Evolutionary conservation across 1,140 invertebrate genomes (phyloP).

Genomic region (Tetramorium alpestre): DNA sequence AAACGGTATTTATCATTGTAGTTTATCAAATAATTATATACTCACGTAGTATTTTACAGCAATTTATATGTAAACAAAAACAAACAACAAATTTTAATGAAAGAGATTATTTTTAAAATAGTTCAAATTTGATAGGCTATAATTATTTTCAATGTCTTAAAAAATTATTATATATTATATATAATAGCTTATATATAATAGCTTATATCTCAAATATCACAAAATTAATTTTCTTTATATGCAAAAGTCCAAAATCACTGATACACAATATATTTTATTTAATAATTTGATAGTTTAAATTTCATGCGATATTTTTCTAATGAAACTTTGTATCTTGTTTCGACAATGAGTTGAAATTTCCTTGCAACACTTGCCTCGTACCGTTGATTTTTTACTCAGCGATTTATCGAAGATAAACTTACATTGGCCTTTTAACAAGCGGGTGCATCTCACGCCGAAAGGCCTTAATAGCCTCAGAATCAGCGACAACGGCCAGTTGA

Average conservation of each 20-base stretch:
- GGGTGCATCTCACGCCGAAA: slow-evolving; percentile 23
- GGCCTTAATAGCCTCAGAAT: slow-evolving; percentile 23
- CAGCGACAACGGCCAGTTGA: slow-evolving; percentile 61
- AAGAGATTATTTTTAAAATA: not conserved
- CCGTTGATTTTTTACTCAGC: not conserved
- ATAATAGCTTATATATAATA: not conserved
- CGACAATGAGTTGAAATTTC: not conserved
- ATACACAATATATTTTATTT: not conserved
- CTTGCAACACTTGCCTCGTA: not conserved
- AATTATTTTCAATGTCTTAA: not conserved
- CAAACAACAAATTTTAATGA: not conserved
- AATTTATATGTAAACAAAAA: not conserved
- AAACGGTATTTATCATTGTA: not conserved
- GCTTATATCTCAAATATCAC: not conserved
- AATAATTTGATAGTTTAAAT: not conserved
- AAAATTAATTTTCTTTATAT: not conserved
- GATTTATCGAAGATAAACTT: slow-evolving; percentile 41
- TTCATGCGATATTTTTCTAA: not conserved
- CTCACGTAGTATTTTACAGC: not conserved
- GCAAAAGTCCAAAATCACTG: not conserved
- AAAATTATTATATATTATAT: too few species aligned
- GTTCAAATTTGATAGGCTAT: not conserved
- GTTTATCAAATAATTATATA: not conserved
- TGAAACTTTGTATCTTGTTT: not conserved
- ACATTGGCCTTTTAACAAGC: slow-evolving; percentile 22